Base-by-base conservation (phyloP, 2,113 vertebrate genomes). In the Tyrannus savana region DNA sequence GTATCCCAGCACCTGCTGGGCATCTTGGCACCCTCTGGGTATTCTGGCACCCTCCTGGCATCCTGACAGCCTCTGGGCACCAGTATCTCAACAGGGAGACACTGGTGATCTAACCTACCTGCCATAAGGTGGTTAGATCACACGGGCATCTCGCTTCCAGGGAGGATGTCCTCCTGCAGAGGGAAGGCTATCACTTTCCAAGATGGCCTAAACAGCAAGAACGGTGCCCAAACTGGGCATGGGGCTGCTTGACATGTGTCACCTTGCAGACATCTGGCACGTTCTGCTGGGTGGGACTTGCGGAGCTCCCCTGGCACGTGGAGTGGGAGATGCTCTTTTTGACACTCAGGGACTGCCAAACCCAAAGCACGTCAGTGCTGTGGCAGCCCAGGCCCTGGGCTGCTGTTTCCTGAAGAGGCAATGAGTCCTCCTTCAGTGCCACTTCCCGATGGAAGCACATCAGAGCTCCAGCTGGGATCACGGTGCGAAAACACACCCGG, bases 401-500 rank as follows among this genome's bases (percentile, higher is more conserved):
- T 63, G 31, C 6, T 30, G 42, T 30, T 44, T 56, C 64, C 77
- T 33, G 33, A 37, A 85, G 79, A 89, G 90, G 28, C 2, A 4
- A 19, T 9, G 53, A 82, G n/a, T 42, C 66, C 62, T 88, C 33
- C 85, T 50, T 44, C 68, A 19, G 59, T 24, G 80, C 15, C 55
- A 12, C 46, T 58, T 93, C 89, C 76, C 6, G 1, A 63, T 14
- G 76, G 93, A 80, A 87, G 80, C 56, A 52, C 3, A 2, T 66
- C 89, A 68, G 80, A 82, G 22, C 56, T 69, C 89, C 84, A 84
- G 86, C 84, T 75, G 93, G 58, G 73, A 72, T 89, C 87, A 55
- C 68, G 60, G 86, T 10, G 31, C 60, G 37, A 19, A 91, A 74
- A 3, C 42, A 46, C 81, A 37, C 56, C 46, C 3, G 0, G n/a